Base-by-base conservation (phyloP, 2,113 vertebrate genomes). In the Antechinus stuartii region DNA sequence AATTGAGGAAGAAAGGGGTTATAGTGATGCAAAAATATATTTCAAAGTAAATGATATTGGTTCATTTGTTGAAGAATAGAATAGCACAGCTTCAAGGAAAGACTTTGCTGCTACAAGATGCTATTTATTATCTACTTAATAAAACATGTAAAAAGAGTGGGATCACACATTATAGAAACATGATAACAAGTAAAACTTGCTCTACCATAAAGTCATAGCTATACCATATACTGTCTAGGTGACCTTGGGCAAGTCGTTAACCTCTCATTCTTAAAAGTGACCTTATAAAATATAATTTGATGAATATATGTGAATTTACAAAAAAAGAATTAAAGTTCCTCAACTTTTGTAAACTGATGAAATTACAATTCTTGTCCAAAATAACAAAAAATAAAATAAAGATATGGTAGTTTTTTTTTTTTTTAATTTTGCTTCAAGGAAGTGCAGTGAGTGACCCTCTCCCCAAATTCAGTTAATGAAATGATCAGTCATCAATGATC, bases 401-500 rank as follows among this genome's bases (percentile, higher is more conserved):
- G 16, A 42, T 42, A 84, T 42, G 68, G 1, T 84, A 84, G 14
- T 6, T n/a, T 2, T 84, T 42, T 84, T 84, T 42, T 84, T 84
- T 76, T 52, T 52, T 10, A 52, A 12, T 68, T 68, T 84, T n/a
- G 12, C 68, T 84, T 42, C 68, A 42, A 42, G 91, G 49, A 25
- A 91, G 0, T 89, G 4, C 12, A 95, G 94, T 92, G 24, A 90
- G 10, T 89, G 30, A 96, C 76, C 52, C 68, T 2, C 61, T 90
- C 35, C 68, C 50, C 84, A 97, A 95, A 35, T 90, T 3, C 9
- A 96, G 91, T 95, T 97, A 97, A 95, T 98, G 1, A 96, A 96
- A 89, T 96, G 3, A 92, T 97, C 25, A 93, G 12, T 97, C 93
- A 97, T 94, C 54, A 96, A 23, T 97, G 92, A 97, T 93, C 55